Conservation (phyloP, 2,113 vertebrate species). For the Ceuthmochares aereus region DNA sequence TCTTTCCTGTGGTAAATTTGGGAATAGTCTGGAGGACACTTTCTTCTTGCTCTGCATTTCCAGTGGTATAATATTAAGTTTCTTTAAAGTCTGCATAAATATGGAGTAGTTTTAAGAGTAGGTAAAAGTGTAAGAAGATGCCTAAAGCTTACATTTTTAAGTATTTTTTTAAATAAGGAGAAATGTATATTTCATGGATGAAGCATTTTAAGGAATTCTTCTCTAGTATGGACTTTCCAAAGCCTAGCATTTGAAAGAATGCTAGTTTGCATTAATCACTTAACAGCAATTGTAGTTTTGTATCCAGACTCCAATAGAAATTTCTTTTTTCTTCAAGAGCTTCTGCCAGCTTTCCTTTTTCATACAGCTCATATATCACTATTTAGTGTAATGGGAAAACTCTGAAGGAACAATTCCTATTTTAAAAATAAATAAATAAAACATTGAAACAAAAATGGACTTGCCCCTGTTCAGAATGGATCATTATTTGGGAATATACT, state of each 20-base stretch:
- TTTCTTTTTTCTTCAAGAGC: slow-evolving; percentile 42
- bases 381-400: slow-evolving; percentile 44
- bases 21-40: neutral
- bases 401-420: neutral
- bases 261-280: slow-evolving; percentile 69
- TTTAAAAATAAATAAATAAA: slow-evolving; percentile 15
- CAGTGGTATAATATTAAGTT: neutral
- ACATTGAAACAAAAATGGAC: neutral
- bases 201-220: slow-evolving; percentile 54
- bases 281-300: slow-evolving; percentile 37
- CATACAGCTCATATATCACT: slow-evolving; percentile 29
- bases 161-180: slow-evolving; percentile 50
- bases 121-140: neutral
- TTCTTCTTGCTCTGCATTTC: neutral
- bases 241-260: slow-evolving; percentile 32
- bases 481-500: neutral
- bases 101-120: neutral
- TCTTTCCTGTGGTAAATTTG: slow-evolving; percentile 20
- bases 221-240: slow-evolving; percentile 47
- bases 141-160: neutral
- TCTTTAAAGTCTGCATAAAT: neutral
- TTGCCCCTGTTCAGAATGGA: neutral
- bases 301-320: slow-evolving; percentile 64
- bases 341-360: slow-evolving; percentile 67
- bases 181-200: slow-evolving; percentile 66